Base-by-base conservation (phyloP, 1,140 invertebrate species). In the Steinernema feltiae region DNA sequence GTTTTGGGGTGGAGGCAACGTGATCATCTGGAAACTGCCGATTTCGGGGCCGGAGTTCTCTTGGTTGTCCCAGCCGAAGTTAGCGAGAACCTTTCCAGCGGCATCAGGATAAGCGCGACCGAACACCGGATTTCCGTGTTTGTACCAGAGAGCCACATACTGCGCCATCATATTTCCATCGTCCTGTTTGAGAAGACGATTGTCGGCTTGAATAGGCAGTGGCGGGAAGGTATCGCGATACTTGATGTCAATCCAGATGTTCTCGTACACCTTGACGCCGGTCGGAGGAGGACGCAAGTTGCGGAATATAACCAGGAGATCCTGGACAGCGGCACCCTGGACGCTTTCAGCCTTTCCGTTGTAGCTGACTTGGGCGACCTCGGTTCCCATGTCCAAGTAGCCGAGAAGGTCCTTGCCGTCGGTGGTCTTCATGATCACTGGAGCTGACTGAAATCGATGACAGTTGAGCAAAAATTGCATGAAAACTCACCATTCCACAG, bases 141-240 rank as follows among this genome's bases (percentile, higher is more conserved):
- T 70, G 63, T 82, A 82, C 82, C 82, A 82, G 48, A 82, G 71
- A 1, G 81, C 81, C 1, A 82, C 81, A 35, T 79, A 85, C 48
- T 82, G 81, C n/a, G n/a, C n/a, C n/a, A n/a, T n/a, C n/a, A n/a
- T n/a, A n/a, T n/a, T n/a, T n/a, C n/a, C n/a, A n/a, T 83, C 79
- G 21, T 76, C 46, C 63, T 71, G 74, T 12, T 83, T 71, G 0
- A 81, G 81, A n/a, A 78, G 70, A 17, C 75, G 12, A 0, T 76
- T 82, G 63, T 84, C 69, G 76, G 18, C 30, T 75, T 74, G 76
- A 18, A 72, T 24, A 27, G 32, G 53, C 24, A 21, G 29, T 24
- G 70, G 31, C 1, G 81, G 80, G 27, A 31, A 82, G 15, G 80
- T 27, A 71, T 80, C 79, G 24, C 72, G 29, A 21, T 48, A 18